Evolutionary conservation across 2,888 invertebrate species (phyloP), one percentile per base, ranked within the genome.

Genomic region (Diachrysia chrysitis): DNA sequence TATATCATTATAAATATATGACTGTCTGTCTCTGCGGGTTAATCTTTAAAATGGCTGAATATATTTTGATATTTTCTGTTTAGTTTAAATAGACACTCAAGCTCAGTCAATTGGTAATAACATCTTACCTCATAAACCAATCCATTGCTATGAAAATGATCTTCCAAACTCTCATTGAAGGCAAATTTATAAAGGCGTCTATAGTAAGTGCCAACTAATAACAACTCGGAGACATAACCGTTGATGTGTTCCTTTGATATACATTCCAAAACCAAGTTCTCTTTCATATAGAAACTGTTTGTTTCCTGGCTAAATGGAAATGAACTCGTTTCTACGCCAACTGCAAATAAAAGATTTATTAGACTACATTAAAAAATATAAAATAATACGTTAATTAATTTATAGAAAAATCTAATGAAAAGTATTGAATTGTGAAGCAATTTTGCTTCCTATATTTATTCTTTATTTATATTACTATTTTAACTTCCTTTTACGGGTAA

Each of bases 271-370:
- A 95, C 92, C 56, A 96, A 84, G 63, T 92, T 86, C 0, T 92
- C 87, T 66, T 89, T 89, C 89, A 96, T 90, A 51, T 85, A 84
- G 79, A 96, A 96, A 51, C 90, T 85, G 53, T 92, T 85, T 2
- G 89, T 83, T 37, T 92, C 89, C n/a, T 91, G 84, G 59, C 89
- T 92, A 73, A 91, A 94, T 0, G 90, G 87, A 81, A 96, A 96
- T 0, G 96, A 95, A 57, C 87, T 94, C 60, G 96, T 96, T 85
- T 96, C 96, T 71, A 96, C 89, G 5, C 96, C 96, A 90, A 96
- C 96, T 96, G 88, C 3, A 90, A 93, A 32, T n/a, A 60, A 58
- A 58, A 70, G 2, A n/a, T 37, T 14, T 37, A 37, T 29, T 29
- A 29, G 29, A 4, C 3, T 29, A 29, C 2, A 29, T 5, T n/a